Conservation (phyloP, 2,797 vertebrate genomes). For the Jordanella pulchra region DNA sequence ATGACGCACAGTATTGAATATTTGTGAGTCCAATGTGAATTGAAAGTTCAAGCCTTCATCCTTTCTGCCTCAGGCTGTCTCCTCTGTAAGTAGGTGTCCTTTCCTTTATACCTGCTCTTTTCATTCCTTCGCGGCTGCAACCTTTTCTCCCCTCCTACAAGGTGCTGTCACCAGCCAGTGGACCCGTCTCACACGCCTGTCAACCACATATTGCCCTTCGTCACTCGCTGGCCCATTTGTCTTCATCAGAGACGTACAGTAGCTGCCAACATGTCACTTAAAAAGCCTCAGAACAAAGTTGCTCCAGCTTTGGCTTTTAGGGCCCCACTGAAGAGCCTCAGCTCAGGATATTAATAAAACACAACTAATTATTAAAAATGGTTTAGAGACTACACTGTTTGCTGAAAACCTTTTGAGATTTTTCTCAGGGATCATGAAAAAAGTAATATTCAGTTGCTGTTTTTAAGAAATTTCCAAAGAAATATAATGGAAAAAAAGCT, state of each 20-base stretch:
- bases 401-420: not conserved
- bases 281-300: conserved; percentile 7
- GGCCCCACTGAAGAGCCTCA: not conserved
- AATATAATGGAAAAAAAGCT: no score
- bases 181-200: conserved; percentile 29
- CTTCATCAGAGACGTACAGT: conserved; percentile 38
- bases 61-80: conserved; percentile 15
- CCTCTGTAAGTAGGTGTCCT: not conserved
- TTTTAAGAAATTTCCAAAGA: no score
- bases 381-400: not conserved
- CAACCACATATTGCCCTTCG: conserved; percentile 22
- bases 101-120: conserved; percentile 24
- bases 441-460: no score
- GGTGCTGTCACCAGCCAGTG: conserved; percentile 31
- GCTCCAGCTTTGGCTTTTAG: not conserved
- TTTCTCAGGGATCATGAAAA: no score
- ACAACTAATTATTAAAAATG: no score
- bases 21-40: not conserved
- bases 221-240: conserved; percentile 43
- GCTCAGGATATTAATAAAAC: not conserved
- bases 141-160: conserved; percentile 21
- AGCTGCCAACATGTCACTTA: conserved; percentile 30
- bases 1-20: no score
- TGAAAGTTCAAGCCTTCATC: no score
- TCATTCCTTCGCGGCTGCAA: conserved; percentile 20